Percentiles rank a stretch among this genome's conserved stretches.
Conservation (phyloP, 2,888 invertebrate species). For the Ischnus inquisitorius region DNA sequence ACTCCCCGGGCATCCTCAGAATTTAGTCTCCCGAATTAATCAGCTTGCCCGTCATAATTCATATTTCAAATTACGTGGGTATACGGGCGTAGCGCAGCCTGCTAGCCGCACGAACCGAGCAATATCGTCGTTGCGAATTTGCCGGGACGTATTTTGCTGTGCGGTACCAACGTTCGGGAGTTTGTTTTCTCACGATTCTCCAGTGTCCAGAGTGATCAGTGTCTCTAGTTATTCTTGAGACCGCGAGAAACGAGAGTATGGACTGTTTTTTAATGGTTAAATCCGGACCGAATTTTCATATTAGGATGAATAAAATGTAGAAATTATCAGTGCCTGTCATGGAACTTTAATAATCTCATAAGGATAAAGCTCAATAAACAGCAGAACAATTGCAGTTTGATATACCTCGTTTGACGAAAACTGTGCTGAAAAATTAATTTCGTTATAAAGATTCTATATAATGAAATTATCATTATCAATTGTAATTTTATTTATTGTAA, state of each 20-base stretch:
- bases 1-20: constrained; percentile 66
- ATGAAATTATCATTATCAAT: no score
- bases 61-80: constrained; percentile 72
- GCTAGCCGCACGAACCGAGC: background rate
- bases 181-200: constrained; percentile 44
- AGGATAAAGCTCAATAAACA: background rate
- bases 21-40: constrained; percentile 72
- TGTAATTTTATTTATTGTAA: no score
- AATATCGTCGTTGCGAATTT: constrained; percentile 24
- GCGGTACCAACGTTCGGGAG: constrained; percentile 32
- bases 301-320: background rate
- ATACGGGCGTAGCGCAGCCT: constrained; percentile 25
- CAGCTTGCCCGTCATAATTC: constrained; percentile 73
- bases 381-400: no score
- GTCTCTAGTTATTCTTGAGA: constrained; percentile 54
- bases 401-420: no score
- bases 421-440: no score
- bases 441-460: no score
- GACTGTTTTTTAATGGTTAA: constrained; percentile 3
- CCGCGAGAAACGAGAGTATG: background rate
- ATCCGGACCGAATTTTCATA: background rate
- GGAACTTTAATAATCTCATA: background rate
- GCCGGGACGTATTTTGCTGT: constrained; percentile 3
- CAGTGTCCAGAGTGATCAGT: constrained; percentile 56
- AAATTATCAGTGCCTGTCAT: background rate